phyloP scores from a whole-genome alignment of 2,888 invertebrate genomes.

The Mesoligia furuncula region DNA sequence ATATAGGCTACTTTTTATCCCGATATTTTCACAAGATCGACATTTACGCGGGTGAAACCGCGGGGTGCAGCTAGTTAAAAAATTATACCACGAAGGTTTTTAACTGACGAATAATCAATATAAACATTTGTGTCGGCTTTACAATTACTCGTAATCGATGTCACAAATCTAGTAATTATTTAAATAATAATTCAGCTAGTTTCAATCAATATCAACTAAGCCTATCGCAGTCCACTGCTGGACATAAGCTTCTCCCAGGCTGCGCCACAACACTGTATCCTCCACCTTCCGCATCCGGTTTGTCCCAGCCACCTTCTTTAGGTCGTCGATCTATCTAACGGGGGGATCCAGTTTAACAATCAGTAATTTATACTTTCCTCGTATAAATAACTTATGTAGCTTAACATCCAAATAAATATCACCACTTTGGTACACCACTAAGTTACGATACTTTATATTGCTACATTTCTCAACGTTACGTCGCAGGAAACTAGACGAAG shows the following conservation, averaged over 20 bases:
- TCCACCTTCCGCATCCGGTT: neutral
- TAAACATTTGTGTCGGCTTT: neutral
- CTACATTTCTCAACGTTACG: neutral
- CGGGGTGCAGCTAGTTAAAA: too few species aligned
- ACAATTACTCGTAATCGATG: neutral
- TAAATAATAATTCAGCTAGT: neutral
- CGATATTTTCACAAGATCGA: too few species aligned
- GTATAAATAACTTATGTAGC: neutral
- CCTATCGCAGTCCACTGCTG: neutral
- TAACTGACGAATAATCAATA: neutral
- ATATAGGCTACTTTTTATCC: too few species aligned
- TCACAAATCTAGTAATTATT: neutral
- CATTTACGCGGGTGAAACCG: too few species aligned
- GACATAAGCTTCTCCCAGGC: neutral
- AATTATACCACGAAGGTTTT: too few species aligned
- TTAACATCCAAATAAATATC: slow-evolving; percentile 1
- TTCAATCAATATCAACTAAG: neutral
- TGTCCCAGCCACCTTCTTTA: too few species aligned
- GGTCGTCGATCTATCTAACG: too few species aligned
- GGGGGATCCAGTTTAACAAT: neutral
- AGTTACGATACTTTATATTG: neutral
- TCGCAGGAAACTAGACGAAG: slow-evolving; percentile 8
- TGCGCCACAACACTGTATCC: neutral
- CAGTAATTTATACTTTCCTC: neutral
- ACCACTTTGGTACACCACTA: neutral